Evolutionary conservation across 2,797 vertebrate species (phyloP), one percentile per base, ranked within the genome.

Genomic region (Phalloptychus januarius): DNA sequence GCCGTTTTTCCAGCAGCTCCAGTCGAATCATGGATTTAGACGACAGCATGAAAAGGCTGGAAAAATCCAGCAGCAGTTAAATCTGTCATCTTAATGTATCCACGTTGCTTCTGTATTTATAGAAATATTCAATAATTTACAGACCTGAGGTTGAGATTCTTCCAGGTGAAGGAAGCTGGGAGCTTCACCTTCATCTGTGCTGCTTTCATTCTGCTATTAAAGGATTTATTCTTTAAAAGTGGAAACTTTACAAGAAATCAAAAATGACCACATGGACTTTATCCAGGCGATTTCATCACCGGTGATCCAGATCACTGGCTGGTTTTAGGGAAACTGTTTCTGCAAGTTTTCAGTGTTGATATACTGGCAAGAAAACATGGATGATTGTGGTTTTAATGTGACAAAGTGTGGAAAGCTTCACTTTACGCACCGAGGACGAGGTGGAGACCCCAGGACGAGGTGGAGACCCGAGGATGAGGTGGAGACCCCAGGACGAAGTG

Each of bases 71-170:
- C 38, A n/a, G 38, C 38, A 42, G 46, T 80, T 75, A 67, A 74
- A 74, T 76, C 65, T 76, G 74, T 71, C 40, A 48, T 81, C 79
- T 71, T 82, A 77, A 86, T 90, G 50, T 83, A 89, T 86, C 84
- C 84, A 88, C 75, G 63, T 83, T 85, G 76, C 75, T 72, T 78
- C 90, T 77, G 36, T 86, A 91, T 93, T 93, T 88, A 89, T 88
- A 90, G 83, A 79, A 87, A 75, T 65, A 16, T 28, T 92, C 38
- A 48, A 91, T 92, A 88, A 93, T 94, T 93, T 74, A 92, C 83
- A 71, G 50, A 16, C 15, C 28, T 23, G 72, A 80, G 74, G 63
- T 84, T 33, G 25, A 88, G 54, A 40, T 80, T 72, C 80, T 33
- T 71, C 44, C 12, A 75, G 69, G 72, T 76, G 28, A 75, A 67